Evolutionary conservation across 1,140 invertebrate species (phyloP).

Genomic region (Paramacrobiotus metropolitanus): DNA sequence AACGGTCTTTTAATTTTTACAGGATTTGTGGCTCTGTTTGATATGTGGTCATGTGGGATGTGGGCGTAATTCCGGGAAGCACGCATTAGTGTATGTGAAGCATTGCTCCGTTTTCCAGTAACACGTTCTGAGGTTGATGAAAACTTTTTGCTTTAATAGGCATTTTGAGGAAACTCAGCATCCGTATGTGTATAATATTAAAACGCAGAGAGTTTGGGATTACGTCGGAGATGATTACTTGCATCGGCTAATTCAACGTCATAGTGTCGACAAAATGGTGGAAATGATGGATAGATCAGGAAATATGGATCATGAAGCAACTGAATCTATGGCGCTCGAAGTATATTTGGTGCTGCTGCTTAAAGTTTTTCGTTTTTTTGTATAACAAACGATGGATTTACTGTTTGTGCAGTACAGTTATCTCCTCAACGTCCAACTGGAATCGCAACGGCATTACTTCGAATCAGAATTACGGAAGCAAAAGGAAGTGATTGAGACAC

Average conservation of each 20-base stretch:
- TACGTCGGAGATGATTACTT: conserved; percentile 95
- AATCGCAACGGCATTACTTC: conserved; percentile 74
- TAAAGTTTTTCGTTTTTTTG: conserved; percentile 12
- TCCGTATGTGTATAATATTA: conserved; percentile 65
- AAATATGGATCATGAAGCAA: conserved; percentile 48
- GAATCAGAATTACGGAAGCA: too few species aligned
- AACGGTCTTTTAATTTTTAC: conserved; percentile 17
- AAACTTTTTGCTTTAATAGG: conserved; percentile 28
- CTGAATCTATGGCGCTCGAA: conserved; percentile 67
- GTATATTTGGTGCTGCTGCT: too few species aligned
- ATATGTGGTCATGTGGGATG: conserved; percentile 97
- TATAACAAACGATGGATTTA: too few species aligned
- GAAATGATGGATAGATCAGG: conserved; percentile 23
- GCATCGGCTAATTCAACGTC: conserved; percentile 80
- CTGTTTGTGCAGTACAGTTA: conserved; percentile 97
- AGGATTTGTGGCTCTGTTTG: conserved; percentile 91
- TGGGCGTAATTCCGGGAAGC: conserved; percentile 48
- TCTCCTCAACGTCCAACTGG: conserved; percentile 81
- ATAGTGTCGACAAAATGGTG: conserved; percentile 88
- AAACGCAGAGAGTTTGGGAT: conserved; percentile 88
- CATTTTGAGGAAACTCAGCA: conserved; percentile 88
- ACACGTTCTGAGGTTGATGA: neutral
- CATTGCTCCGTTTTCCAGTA: too few species aligned
- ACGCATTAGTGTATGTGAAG: conserved; percentile 35
- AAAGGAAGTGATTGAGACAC: too few species aligned